A percentile compares a stretch with the other conserved stretches of the same genome.
These are phyloP conservation scores for Xiphophorus couchianus DNA, from an alignment of 2,113 vertebrate genomes.

Conservation along the genomic window DNA sequence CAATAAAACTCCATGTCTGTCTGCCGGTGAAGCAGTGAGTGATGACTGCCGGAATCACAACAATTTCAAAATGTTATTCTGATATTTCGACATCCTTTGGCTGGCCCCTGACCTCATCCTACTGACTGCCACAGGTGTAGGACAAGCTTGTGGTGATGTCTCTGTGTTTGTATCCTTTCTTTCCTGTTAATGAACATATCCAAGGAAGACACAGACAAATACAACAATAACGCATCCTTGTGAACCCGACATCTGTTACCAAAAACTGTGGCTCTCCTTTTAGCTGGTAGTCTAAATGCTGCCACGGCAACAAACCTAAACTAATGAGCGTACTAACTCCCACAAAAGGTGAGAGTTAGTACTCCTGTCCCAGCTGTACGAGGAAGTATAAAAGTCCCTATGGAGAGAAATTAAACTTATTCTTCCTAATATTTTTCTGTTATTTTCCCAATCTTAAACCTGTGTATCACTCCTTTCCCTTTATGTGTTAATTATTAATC, in stretches of 20 bases:
- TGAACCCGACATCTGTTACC: conserved; percentile 52
- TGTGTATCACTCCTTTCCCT: not conserved
- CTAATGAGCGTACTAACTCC: conserved; percentile 43
- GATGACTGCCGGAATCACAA: conserved; percentile 27
- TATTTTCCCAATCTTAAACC: conserved; percentile 1
- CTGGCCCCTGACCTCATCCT: conserved; percentile 6
- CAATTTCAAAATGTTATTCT: conserved; percentile 24
- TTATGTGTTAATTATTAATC: not conserved
- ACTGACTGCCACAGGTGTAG: conserved; percentile 45
- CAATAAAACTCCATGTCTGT: not conserved
- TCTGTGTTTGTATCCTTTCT: conserved; percentile 10
- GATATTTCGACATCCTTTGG: not conserved
- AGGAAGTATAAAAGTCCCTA: conserved; percentile 13
- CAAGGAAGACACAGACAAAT: conserved; percentile 22
- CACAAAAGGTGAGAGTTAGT: conserved; percentile 44
- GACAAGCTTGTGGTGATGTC: conserved; percentile 36
- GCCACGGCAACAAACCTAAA: conserved; percentile 54
- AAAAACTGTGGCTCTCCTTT: conserved; percentile 42
- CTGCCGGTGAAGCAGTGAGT: conserved; percentile 7
- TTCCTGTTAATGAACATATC: conserved; percentile 56
- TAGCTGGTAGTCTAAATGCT: conserved; percentile 45
- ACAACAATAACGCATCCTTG: conserved; percentile 14
- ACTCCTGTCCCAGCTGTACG: not conserved
- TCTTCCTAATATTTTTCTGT: not conserved
- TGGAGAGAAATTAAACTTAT: not conserved